Percentiles rank a stretch among this genome's conserved stretches.
phyloP scores from a whole-genome alignment of 2,888 invertebrate genomes.

The Phymatocera aterrima region DNA sequence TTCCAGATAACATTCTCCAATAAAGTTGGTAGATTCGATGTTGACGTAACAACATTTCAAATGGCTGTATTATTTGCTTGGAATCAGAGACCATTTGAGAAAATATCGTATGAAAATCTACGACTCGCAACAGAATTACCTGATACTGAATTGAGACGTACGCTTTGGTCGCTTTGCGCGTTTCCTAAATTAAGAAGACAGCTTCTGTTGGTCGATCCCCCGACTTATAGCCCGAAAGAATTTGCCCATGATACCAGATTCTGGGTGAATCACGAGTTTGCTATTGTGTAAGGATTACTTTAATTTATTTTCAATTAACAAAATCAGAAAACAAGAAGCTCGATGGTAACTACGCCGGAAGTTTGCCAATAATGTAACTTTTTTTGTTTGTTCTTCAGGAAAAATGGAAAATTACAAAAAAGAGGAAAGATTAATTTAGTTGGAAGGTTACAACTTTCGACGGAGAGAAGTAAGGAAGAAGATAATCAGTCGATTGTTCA shows the following conservation, averaged over 20 bases:
- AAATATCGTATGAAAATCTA: conserved; percentile 97
- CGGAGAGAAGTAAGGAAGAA: conserved; percentile 96
- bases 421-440: conserved; percentile 97
- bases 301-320: too few relatives aligned
- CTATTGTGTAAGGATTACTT: conserved; percentile 79
- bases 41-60: conserved; percentile 99
- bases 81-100: conserved; percentile 96
- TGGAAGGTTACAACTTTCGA: conserved; percentile 95
- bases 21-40: conserved; percentile 93
- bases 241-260: conserved; percentile 95
- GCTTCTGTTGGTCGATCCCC: conserved; percentile 88
- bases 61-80: conserved; percentile 99
- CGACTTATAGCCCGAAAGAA: conserved; percentile 92
- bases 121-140: conserved; percentile 97
- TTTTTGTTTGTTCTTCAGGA: conserved; percentile 76
- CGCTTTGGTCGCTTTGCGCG: conserved; percentile 96
- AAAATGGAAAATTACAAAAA: conserved; percentile 96
- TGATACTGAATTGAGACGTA: conserved; percentile 94
- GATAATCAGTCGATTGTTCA: conserved; percentile 99
- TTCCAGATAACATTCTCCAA: conserved; percentile 93
- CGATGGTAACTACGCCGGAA: too few relatives aligned
- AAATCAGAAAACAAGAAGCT: too few relatives aligned
- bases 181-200: conserved; percentile 98
- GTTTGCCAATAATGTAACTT: not conserved
- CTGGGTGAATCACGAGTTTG: conserved; percentile 98